Percentiles rank a stretch among this genome's conserved stretches.
phyloP scores from a whole-genome alignment of 2,113 vertebrate genomes.

The Monopterus albus region DNA sequence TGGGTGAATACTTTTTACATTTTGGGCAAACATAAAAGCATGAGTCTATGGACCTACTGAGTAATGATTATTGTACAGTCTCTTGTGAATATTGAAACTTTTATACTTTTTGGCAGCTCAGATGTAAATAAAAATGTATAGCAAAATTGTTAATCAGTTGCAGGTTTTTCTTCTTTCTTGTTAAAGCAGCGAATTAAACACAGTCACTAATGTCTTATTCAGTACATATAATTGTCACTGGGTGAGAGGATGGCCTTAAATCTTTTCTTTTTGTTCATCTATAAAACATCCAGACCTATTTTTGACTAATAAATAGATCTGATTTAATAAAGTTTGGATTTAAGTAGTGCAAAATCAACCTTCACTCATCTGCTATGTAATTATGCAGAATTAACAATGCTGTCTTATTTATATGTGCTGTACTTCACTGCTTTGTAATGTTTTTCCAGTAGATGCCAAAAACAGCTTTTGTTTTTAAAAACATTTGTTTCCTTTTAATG shows the following conservation, averaged over 20 bases:
- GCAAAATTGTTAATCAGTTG: constrained; percentile 87
- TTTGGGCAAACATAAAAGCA: constrained; percentile 82
- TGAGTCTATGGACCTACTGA: constrained; percentile 86
- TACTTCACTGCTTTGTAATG: constrained; percentile 63
- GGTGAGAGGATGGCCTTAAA: constrained; percentile 55
- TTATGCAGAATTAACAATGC: constrained; percentile 40
- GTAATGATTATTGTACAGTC: constrained; percentile 87
- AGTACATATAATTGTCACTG: constrained; percentile 46
- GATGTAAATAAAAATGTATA: constrained; percentile 96
- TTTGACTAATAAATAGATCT: constrained; percentile 46
- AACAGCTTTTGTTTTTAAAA: constrained; percentile 50
- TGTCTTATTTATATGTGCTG: constrained; percentile 62
- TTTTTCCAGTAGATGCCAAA: constrained; percentile 70
- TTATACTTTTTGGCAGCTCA: constrained; percentile 96
- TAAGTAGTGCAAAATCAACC: constrained; percentile 57
- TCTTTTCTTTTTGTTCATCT: constrained; percentile 33
- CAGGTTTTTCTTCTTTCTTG: constrained; percentile 84
- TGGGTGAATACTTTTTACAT: constrained; percentile 85
- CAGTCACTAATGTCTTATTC: constrained; percentile 72
- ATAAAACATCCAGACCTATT: constrained; percentile 31
- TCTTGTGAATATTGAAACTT: constrained; percentile 91
- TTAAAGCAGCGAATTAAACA: constrained; percentile 68
- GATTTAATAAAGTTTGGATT: constrained; percentile 47
- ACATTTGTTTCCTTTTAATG: constrained; percentile 35
- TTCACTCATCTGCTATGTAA: constrained; percentile 45